Evolutionary conservation across 2,113 vertebrate species (phyloP).

Genomic region (Cyanoderma ruficeps): DNA sequence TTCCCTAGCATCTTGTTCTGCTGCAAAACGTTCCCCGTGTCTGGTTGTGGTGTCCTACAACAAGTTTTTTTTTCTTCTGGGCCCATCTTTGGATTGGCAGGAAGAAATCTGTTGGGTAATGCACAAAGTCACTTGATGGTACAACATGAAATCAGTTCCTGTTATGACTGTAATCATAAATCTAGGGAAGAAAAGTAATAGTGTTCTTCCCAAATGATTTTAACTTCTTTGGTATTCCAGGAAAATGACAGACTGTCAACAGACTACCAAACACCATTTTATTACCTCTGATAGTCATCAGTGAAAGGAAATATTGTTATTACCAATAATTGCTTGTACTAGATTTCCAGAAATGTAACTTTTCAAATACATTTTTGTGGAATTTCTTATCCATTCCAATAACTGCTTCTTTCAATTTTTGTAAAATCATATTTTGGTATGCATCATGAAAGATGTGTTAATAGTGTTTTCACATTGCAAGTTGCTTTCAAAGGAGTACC

Average conservation of each 20-base stretch:
- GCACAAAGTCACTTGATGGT: background rate
- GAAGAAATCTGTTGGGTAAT: background rate
- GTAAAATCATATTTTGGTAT: background rate
- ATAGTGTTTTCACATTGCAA: background rate
- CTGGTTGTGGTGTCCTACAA: fast-evolving
- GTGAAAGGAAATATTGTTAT: background rate
- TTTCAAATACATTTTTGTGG: background rate
- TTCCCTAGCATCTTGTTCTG: background rate
- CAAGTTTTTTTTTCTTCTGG: background rate
- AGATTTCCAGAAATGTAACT: background rate
- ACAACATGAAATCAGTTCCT: background rate
- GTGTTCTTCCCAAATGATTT: background rate
- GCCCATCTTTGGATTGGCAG: background rate
- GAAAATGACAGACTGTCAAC: background rate
- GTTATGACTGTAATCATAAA: background rate
- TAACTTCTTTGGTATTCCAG: background rate
- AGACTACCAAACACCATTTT: background rate
- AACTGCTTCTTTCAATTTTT: background rate
- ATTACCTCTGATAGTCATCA: background rate
- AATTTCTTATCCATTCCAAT: background rate
- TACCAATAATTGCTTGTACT: background rate
- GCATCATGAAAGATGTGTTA: fast-evolving
- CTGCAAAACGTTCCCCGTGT: background rate
- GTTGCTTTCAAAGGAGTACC: background rate
- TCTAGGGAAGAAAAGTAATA: background rate